Evolutionary conservation across 2,888 invertebrate species (phyloP).

Genomic region (Diploptera punctata): DNA sequence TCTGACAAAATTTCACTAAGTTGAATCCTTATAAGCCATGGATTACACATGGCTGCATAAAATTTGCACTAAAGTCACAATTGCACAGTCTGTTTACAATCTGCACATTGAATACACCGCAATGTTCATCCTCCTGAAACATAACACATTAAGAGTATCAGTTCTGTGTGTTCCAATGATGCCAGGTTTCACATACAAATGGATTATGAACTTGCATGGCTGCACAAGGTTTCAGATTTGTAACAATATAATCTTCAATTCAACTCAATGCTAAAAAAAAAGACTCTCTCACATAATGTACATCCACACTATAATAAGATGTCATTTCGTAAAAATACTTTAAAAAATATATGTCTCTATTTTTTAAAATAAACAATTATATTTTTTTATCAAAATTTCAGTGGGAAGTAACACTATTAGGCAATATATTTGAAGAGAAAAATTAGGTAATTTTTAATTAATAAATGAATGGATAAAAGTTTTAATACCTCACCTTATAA

Average conservation of each 20-base stretch:
- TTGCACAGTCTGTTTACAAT: too few relatives aligned
- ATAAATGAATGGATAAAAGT: too few relatives aligned
- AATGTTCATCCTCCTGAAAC: constrained; percentile 17
- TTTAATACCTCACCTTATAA: too few relatives aligned
- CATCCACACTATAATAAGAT: too few relatives aligned
- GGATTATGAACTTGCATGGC: constrained; percentile 11
- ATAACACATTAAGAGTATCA: neutral
- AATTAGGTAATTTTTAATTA: too few relatives aligned
- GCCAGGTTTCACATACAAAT: neutral
- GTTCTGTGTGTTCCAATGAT: constrained; percentile 7
- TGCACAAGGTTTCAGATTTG: neutral
- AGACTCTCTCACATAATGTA: too few relatives aligned
- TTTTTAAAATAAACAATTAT: too few relatives aligned
- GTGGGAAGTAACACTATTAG: too few relatives aligned
- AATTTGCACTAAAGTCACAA: neutral
- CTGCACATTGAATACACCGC: neutral
- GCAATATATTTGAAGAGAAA: too few relatives aligned
- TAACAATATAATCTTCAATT: constrained; percentile 25
- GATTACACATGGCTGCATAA: neutral
- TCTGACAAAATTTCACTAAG: neutral
- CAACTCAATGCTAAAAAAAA: neutral
- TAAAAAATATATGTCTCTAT: too few relatives aligned
- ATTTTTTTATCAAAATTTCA: too few relatives aligned
- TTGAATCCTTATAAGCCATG: neutral
- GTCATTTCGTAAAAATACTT: too few relatives aligned